Evolutionary conservation across 2,888 invertebrate genomes (phyloP).

Genomic region (Cheiracanthium punctorium): DNA sequence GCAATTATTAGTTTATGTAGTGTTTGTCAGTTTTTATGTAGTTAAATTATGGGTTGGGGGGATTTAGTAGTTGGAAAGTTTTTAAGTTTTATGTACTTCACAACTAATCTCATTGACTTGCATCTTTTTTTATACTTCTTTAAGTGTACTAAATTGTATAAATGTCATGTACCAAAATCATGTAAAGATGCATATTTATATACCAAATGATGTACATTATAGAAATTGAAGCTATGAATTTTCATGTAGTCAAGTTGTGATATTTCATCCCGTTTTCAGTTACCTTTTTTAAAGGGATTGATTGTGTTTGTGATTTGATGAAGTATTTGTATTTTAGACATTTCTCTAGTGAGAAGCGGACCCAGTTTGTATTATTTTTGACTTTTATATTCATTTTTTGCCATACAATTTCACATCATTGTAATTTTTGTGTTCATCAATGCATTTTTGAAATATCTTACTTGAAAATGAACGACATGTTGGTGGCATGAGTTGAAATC

Average conservation of each 20-base stretch:
- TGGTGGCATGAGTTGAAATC: background rate
- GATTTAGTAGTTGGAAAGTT: background rate
- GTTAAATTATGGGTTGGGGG: conserved; percentile 1
- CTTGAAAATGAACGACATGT: background rate
- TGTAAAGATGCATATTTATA: conserved; percentile 15
- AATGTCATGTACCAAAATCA: background rate
- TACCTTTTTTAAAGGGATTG: background rate
- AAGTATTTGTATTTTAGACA: background rate
- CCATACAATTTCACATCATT: background rate
- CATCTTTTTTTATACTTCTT: background rate
- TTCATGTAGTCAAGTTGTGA: conserved; percentile 10
- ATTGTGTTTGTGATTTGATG: background rate
- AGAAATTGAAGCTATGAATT: background rate
- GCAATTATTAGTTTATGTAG: conserved; percentile 11
- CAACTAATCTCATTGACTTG: background rate
- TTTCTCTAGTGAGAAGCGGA: background rate
- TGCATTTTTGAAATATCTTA: background rate
- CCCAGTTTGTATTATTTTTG: background rate
- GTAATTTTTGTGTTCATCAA: background rate
- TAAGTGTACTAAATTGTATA: background rate
- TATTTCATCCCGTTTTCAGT: background rate
- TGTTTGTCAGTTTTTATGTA: conserved; percentile 2
- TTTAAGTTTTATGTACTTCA: background rate
- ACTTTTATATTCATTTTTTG: background rate
- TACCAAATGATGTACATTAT: background rate